Base-by-base conservation (phyloP, 1,140 invertebrate species). In the Akabosia matsudoensis region DNA sequence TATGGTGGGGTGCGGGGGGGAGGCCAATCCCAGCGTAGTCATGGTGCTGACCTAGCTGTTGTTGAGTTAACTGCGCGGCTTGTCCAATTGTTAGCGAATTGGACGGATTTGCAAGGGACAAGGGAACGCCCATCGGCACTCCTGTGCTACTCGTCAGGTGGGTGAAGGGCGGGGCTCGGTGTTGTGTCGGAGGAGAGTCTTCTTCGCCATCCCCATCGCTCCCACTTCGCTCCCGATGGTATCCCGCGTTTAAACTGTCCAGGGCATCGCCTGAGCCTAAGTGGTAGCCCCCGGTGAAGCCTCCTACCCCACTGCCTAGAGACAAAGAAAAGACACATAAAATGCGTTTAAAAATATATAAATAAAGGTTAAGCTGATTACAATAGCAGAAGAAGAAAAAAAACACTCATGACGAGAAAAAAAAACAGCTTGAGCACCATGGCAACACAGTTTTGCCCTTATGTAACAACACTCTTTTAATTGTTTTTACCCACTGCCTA, bases 401-500 rank as follows among this genome's bases (percentile, higher is more conserved):
- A n/a, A n/a, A n/a, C n/a, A n/a, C n/a, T n/a, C n/a, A n/a, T n/a
- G n/a, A n/a, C n/a, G n/a, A n/a, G n/a, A n/a, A n/a, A n/a, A n/a
- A n/a, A n/a, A n/a, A n/a, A n/a, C n/a, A n/a, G n/a, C n/a, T n/a
- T n/a, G n/a, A n/a, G n/a, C n/a, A n/a, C n/a, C n/a, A n/a, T n/a
- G n/a, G n/a, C n/a, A n/a, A n/a, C n/a, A n/a, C n/a, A n/a, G n/a
- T n/a, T n/a, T n/a, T n/a, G n/a, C n/a, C n/a, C n/a, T n/a, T n/a
- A n/a, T n/a, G n/a, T n/a, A n/a, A n/a, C n/a, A n/a, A n/a, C n/a
- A n/a, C n/a, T n/a, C n/a, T n/a, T n/a, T n/a, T n/a, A n/a, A n/a
- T n/a, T n/a, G n/a, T n/a, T n/a, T n/a, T n/a, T n/a, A n/a, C 33
- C 80, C 80, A 31, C 75, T 77, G 64, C 80, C 80, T 81, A 80